These are phyloP conservation scores for Haemorhous mexicanus DNA, from an alignment of 2,113 vertebrate genomes.

Conservation along the genomic window DNA sequence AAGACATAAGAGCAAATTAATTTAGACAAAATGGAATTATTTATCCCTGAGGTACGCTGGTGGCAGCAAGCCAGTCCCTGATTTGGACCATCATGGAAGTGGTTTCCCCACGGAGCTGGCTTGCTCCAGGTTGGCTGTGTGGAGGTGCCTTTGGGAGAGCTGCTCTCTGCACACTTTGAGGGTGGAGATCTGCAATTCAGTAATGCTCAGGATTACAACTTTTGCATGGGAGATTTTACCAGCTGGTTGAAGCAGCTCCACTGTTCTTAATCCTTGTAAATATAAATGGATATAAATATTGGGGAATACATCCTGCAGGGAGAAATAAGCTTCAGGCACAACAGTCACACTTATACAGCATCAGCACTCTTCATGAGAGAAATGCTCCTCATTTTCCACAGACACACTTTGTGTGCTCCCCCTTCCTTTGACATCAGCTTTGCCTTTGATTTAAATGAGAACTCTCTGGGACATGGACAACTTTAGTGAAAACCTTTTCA, in stretches of 20 bases:
- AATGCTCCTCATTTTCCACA: background rate
- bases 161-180: background rate
- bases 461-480: background rate
- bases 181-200: background rate
- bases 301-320: background rate
- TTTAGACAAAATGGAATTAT: constrained; percentile 21
- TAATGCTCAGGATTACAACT: background rate
- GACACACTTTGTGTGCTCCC: background rate
- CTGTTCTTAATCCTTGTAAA: constrained; percentile 28
- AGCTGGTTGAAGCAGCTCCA: background rate
- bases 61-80: background rate
- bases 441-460: background rate
- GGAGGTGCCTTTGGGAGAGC: background rate
- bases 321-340: constrained; percentile 13
- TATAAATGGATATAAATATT: constrained; percentile 23
- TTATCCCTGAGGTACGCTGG: background rate
- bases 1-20: background rate
- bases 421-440: background rate
- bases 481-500: background rate
- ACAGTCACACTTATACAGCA: background rate
- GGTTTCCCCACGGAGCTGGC: background rate
- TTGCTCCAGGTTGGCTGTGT: background rate
- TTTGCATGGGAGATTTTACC: background rate
- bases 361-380: background rate
- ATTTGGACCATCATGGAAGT: background rate